These are phyloP conservation scores for Pogonomyrmex barbatus DNA, from an alignment of 1,140 invertebrate genomes.

Conservation along the genomic window DNA sequence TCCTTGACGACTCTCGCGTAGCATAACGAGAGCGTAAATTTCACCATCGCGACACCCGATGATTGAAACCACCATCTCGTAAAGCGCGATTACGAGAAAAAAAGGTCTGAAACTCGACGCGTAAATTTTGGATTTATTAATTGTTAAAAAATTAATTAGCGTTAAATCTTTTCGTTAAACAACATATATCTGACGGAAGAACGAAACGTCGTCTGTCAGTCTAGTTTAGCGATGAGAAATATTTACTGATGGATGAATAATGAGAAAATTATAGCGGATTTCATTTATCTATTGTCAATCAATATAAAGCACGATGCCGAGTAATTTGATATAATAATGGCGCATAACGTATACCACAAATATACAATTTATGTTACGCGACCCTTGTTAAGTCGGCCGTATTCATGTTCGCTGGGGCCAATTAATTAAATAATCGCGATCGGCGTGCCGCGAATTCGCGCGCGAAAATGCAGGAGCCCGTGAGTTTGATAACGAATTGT, in stretches of 20 bases:
- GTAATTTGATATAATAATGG: neutral
- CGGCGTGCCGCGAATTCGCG: slow-evolving; percentile 58
- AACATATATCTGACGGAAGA: no score
- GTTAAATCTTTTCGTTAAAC: no score
- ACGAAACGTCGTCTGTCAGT: neutral
- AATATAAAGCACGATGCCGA: neutral
- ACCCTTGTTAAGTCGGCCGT: neutral
- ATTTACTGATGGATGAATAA: neutral
- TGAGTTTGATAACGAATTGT: slow-evolving; percentile 58
- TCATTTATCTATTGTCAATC: slow-evolving; percentile 9
- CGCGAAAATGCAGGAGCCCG: neutral
- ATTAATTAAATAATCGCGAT: slow-evolving; percentile 46
- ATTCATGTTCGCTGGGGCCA: neutral
- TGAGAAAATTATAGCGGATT: neutral
- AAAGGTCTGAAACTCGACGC: neutral
- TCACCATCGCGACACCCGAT: neutral
- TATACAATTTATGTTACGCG: neutral
- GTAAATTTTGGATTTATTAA: no score
- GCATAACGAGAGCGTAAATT: slow-evolving; percentile 44
- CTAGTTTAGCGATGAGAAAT: neutral
- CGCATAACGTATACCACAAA: neutral
- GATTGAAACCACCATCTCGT: neutral
- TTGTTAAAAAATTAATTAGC: no score
- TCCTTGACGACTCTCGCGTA: neutral
- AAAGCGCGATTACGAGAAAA: neutral